Base-by-base conservation (phyloP, 2,888 invertebrate species). In the Synergus laeviventris region DNA sequence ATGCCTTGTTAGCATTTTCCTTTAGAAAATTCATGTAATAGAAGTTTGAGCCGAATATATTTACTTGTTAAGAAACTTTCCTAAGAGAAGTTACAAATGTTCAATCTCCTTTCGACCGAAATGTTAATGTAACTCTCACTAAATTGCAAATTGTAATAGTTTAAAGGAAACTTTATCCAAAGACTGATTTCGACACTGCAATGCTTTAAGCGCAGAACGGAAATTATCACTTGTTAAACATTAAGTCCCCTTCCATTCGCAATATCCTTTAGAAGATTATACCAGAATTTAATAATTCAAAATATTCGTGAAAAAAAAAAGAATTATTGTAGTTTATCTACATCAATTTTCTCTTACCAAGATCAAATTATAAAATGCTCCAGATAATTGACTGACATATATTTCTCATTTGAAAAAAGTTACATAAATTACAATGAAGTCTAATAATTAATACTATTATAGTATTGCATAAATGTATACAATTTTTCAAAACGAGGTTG, bases 151-250 rank as follows among this genome's bases (percentile, higher is more conserved):
- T 56, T 56, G 21, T 56, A 56, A 24, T 56, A 56, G 4, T 12
- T 49, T 31, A n/a, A 70, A 70, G 31, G 49, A 70, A 45, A 70
- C 24, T 31, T 49, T 49, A 49, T 31, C 70, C 16, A n/a, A 49
- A 49, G 31, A 49, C 49, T 42, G 24, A 70, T 70, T 70, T 49
- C 49, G 31, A 70, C 66, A 66, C 64, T 14, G 21, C 24, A 70
- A 31, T 70, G n/a, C n/a, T 49, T 49, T 49, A 70, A 70, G 70
- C 16, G 31, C 31, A 31, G 45, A 49, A 49, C 70, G 70, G 70
- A 70, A 70, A 70, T 70, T 24, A 70, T 70, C 70, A 70, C 49
- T 70, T 70, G 70, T 70, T 49, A 70, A 70, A 70, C n/a, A 70
- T 70, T 9, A 70, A 70, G 70, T 70, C 70, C 70, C 70, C 70